phyloP scores from a whole-genome alignment of 2,113 vertebrate genomes.

The Pseudopipra pipra region DNA sequence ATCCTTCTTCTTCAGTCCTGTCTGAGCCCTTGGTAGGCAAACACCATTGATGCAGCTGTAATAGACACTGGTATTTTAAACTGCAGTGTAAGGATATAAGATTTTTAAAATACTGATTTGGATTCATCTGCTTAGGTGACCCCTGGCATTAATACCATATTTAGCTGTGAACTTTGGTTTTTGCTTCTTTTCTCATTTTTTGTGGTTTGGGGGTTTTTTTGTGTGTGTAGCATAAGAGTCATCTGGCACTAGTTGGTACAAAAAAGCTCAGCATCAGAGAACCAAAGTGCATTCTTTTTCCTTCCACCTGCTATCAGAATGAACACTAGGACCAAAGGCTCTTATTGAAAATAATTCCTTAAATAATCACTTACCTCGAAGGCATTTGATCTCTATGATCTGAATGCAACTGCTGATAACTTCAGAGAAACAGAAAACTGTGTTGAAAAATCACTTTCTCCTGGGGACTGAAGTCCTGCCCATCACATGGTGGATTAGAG shows the following conservation, averaged over 20 bases:
- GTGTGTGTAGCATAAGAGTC: neutral
- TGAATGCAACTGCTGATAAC: conserved; percentile 54
- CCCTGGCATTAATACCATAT: neutral
- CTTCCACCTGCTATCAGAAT: neutral
- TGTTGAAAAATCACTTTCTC: conserved; percentile 56
- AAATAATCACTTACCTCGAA: conserved; percentile 64
- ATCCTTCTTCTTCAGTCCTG: neutral
- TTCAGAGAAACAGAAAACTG: conserved; percentile 56
- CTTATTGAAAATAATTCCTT: conserved; percentile 60
- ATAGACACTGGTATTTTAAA: neutral
- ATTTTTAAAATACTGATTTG: neutral
- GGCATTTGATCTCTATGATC: conserved; percentile 55
- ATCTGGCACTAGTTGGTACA: neutral
- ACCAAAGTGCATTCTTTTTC: neutral
- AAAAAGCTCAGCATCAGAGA: neutral
- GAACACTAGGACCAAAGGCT: neutral
- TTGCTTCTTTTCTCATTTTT: neutral
- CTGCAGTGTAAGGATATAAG: neutral
- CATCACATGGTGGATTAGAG: conserved; percentile 57
- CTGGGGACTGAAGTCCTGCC: conserved; percentile 50
- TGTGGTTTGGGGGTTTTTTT: neutral
- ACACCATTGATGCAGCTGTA: neutral
- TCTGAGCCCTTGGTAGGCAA: neutral
- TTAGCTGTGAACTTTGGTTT: neutral
- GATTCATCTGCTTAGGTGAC: neutral